Conservation (phyloP, 2,888 invertebrate species). For the Drosophila greeni region DNA sequence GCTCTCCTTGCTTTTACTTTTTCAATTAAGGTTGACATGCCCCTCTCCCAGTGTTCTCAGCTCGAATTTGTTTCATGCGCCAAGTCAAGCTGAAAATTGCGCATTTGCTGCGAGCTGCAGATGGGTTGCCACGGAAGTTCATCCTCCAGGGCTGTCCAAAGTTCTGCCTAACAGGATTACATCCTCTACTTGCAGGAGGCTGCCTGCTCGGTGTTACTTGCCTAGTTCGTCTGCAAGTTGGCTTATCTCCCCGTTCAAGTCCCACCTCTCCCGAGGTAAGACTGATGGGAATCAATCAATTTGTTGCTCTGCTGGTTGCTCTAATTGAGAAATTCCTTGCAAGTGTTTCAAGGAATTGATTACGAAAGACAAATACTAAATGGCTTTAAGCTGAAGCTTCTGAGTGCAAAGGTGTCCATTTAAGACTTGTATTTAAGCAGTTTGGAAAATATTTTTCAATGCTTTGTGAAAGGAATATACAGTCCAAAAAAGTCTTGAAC, state of each 20-base stretch:
- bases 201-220: slow-evolving; percentile 23
- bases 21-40: slow-evolving; percentile 70
- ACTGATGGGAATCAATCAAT: slow-evolving; percentile 57
- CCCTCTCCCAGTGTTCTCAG: slow-evolving; percentile 38
- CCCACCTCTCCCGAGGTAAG: slow-evolving; percentile 4
- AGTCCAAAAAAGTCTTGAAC: background rate
- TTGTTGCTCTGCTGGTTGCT: slow-evolving; percentile 56
- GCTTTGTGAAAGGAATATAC: background rate
- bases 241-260: slow-evolving; percentile 19
- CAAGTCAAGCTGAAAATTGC: slow-evolving; percentile 73
- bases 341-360: slow-evolving; percentile 1
- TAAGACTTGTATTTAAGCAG: background rate
- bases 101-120: slow-evolving; percentile 55
- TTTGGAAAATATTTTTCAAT: background rate
- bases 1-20: slow-evolving; percentile 45
- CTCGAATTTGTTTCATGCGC: slow-evolving; percentile 61
- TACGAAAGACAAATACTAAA: background rate
- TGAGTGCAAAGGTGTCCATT: background rate
- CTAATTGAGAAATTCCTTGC: slow-evolving; percentile 54
- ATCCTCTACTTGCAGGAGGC: slow-evolving; percentile 32
- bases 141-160: slow-evolving; percentile 24
- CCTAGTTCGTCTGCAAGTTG: slow-evolving; percentile 42
- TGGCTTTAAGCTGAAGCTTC: background rate
- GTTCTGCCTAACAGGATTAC: slow-evolving; percentile 47
- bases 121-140: slow-evolving; percentile 27